A percentile compares a stretch with the other conserved stretches of the same genome.
Conservation (phyloP, 1,140 invertebrate species). For the Drosophila saltans region DNA sequence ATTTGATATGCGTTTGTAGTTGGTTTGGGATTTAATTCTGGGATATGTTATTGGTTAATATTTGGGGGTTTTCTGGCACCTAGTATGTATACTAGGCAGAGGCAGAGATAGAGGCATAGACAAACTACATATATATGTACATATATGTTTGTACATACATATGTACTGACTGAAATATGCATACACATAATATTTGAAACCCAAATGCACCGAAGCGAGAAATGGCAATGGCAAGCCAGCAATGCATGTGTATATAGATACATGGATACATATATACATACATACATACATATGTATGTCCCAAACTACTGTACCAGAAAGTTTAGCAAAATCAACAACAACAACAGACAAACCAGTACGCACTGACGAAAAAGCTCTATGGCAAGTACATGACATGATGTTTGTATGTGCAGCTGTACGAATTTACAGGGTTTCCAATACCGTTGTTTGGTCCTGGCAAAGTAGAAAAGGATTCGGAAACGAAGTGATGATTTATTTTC, state of each 20-base stretch:
- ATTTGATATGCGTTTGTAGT: not conserved
- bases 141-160: slow-evolving; percentile 7
- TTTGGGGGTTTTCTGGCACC: slow-evolving; percentile 5
- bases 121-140: slow-evolving; percentile 17
- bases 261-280: slow-evolving; percentile 13
- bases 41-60: slow-evolving; percentile 4
- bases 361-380: slow-evolving; percentile 49
- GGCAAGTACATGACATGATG: slow-evolving; percentile 29
- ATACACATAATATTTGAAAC: slow-evolving; percentile 52
- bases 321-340: slow-evolving; percentile 41
- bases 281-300: slow-evolving; percentile 21
- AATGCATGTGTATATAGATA: slow-evolving; percentile 26
- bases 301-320: slow-evolving; percentile 53
- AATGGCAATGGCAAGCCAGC: slow-evolving; percentile 38
- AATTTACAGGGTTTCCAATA: slow-evolving; percentile 14
- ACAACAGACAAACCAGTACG: slow-evolving; percentile 41
- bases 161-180: slow-evolving; percentile 40
- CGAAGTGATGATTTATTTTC: not conserved
- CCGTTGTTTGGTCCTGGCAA: not conserved
- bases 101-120: slow-evolving; percentile 1
- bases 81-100: slow-evolving; percentile 7
- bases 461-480: not conserved
- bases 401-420: slow-evolving; percentile 20
- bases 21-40: not conserved
- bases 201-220: slow-evolving; percentile 49